phyloP scores from a whole-genome alignment of 2,888 invertebrate genomes.

The Eubasilissa splendida region DNA sequence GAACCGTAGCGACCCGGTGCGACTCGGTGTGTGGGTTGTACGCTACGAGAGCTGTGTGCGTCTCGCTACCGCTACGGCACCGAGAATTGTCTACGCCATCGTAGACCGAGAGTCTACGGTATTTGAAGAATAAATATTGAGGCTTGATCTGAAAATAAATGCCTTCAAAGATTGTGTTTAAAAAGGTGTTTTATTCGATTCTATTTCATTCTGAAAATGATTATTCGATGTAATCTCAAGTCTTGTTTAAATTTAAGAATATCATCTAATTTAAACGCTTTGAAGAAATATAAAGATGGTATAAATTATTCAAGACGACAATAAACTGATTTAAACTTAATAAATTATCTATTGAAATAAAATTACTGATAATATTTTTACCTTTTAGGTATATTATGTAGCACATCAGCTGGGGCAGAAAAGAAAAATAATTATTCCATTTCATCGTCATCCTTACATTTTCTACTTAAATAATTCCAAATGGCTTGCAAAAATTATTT shows the following conservation, averaged over 20 bases:
- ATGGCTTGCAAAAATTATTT: too few relatives aligned
- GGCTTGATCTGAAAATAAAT: conserved; percentile 31
- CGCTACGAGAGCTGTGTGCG: background rate
- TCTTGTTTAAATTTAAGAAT: background rate
- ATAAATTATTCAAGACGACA: too few relatives aligned
- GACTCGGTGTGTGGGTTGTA: conserved; percentile 1
- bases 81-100: conserved; percentile 23
- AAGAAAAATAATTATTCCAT: too few relatives aligned
- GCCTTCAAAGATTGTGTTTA: conserved; percentile 25
- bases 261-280: too few relatives aligned
- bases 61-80: conserved; percentile 14
- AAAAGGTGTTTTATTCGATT: conserved; percentile 38
- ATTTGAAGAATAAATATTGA: conserved; percentile 11
- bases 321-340: too few relatives aligned
- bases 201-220: conserved; percentile 1
- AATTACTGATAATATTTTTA: too few relatives aligned
- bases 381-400: too few relatives aligned
- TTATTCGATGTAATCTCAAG: background rate
- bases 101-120: conserved; percentile 23
- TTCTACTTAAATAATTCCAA: too few relatives aligned
- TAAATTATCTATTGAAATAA: too few relatives aligned
- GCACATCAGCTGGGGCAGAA: too few relatives aligned
- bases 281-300: too few relatives aligned
- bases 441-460: too few relatives aligned
- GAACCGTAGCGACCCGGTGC: conserved; percentile 41